A percentile compares a stretch with the other conserved stretches of the same genome.
Evolutionary conservation across 1,140 invertebrate genomes (phyloP).

Genomic region (Phenacoccus solenopsis): DNA sequence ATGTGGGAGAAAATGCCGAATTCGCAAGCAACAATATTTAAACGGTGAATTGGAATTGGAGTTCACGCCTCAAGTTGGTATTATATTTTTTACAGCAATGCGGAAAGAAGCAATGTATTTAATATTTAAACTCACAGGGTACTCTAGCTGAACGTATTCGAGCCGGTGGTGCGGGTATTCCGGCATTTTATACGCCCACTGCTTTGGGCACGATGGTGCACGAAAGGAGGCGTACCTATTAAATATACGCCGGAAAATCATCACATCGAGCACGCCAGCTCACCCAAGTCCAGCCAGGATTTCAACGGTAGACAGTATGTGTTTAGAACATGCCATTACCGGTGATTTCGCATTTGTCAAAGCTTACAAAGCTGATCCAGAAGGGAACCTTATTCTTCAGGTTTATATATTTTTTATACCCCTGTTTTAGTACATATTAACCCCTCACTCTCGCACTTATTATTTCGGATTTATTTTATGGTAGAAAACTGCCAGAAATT

Average conservation of each 20-base stretch:
- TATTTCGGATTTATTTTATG: too few relatives aligned
- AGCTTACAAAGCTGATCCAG: constrained; percentile 90
- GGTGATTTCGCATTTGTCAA: constrained; percentile 95
- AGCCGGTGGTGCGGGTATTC: constrained; percentile 92
- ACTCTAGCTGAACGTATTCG: constrained; percentile 86
- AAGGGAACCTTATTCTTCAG: constrained; percentile 89
- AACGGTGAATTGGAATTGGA: constrained; percentile 69
- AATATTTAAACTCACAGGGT: constrained; percentile 41
- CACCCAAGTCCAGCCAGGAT: constrained; percentile 34
- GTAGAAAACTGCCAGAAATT: constrained; percentile 77
- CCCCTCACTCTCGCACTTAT: too few relatives aligned
- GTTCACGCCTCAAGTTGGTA: constrained; percentile 38
- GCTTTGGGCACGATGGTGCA: constrained; percentile 90
- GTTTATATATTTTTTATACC: constrained; percentile 32
- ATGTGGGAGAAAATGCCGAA: constrained; percentile 96
- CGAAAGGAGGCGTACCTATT: constrained; percentile 82
- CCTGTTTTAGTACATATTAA: too few relatives aligned
- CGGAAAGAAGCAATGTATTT: too few relatives aligned
- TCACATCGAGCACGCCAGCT: constrained; percentile 33
- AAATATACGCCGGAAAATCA: constrained; percentile 63
- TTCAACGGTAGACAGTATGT: constrained; percentile 84
- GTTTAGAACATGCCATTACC: constrained; percentile 88
- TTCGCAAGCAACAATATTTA: constrained; percentile 90
- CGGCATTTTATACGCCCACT: constrained; percentile 95
- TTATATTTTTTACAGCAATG: too few relatives aligned